A percentile compares a stretch with the other conserved stretches of the same genome.
These are phyloP conservation scores for Zaprionus lachaisei DNA, from an alignment of 1,140 invertebrate species.

Conservation along the genomic window DNA sequence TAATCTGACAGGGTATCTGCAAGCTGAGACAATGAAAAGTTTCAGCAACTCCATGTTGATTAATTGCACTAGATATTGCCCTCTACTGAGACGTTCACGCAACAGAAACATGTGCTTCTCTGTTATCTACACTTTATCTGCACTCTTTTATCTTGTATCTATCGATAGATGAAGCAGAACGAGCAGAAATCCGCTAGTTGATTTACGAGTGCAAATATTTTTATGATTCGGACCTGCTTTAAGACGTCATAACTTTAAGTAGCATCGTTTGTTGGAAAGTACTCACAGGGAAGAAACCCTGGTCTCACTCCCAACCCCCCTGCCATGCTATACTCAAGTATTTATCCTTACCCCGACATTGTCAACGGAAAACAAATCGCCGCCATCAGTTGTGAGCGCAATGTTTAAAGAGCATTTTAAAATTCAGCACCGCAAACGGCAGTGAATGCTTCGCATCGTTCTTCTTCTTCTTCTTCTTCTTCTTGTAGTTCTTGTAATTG, in stretches of 20 bases:
- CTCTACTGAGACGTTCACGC: no score
- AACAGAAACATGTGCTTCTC: constrained; percentile 8
- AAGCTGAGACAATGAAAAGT: background rate
- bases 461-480: background rate
- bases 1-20: background rate
- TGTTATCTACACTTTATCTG: constrained; percentile 2
- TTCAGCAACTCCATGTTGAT: background rate
- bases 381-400: constrained; percentile 70
- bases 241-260: constrained; percentile 49
- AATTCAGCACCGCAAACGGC: constrained; percentile 66
- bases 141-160: constrained; percentile 25
- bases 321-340: background rate
- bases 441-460: constrained; percentile 18
- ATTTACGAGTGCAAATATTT: constrained; percentile 44
- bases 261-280: background rate
- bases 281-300: background rate
- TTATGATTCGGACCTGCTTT: constrained; percentile 22
- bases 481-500: constrained; percentile 22
- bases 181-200: constrained; percentile 13
- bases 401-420: constrained; percentile 81
- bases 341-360: constrained; percentile 41
- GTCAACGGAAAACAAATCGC: constrained; percentile 72
- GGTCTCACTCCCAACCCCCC: background rate
- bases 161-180: constrained; percentile 15
- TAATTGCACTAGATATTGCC: background rate